Percentiles rank a stretch among this genome's conserved stretches.
phyloP scores from a whole-genome alignment of 2,888 invertebrate genomes.

The Oligia strigilis region DNA sequence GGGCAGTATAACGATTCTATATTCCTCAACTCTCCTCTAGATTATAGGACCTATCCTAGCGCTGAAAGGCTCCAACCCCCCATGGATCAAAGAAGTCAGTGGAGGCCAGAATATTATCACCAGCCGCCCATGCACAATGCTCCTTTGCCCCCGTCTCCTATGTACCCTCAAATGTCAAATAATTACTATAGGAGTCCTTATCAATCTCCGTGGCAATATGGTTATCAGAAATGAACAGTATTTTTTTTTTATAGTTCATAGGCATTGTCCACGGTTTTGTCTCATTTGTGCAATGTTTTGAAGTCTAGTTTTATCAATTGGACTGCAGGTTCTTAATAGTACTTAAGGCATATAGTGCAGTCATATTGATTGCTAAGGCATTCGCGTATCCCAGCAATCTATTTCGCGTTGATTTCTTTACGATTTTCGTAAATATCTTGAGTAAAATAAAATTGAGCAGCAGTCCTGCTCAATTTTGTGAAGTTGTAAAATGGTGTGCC shows the following conservation, averaged over 20 bases:
- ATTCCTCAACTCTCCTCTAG: conserved; percentile 80
- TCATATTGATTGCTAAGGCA: conserved; percentile 35
- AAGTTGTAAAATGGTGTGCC: neutral
- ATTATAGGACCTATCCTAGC: conserved; percentile 75
- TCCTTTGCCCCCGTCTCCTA: conserved; percentile 50
- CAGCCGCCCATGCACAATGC: conserved; percentile 68
- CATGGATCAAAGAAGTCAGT: conserved; percentile 67
- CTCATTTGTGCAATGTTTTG: conserved; percentile 53
- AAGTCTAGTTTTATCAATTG: conserved; percentile 25
- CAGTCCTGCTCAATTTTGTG: neutral
- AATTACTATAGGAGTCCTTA: conserved; percentile 83
- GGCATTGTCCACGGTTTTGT: conserved; percentile 45
- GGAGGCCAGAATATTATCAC: conserved; percentile 75
- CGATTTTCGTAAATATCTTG: conserved; percentile 8
- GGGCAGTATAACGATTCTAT: conserved; percentile 87
- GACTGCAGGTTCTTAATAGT: conserved; percentile 13
- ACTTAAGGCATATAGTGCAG: conserved; percentile 31
- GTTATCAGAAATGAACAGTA: conserved; percentile 79
- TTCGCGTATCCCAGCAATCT: neutral
- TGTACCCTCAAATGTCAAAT: conserved; percentile 76
- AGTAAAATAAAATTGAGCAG: neutral
- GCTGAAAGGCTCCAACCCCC: conserved; percentile 60
- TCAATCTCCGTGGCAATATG: conserved; percentile 82
- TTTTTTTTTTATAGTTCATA: conserved; percentile 57
- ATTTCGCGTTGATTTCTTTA: neutral